phyloP scores from a whole-genome alignment of 2,797 vertebrate genomes.

The Tangara arthus region DNA sequence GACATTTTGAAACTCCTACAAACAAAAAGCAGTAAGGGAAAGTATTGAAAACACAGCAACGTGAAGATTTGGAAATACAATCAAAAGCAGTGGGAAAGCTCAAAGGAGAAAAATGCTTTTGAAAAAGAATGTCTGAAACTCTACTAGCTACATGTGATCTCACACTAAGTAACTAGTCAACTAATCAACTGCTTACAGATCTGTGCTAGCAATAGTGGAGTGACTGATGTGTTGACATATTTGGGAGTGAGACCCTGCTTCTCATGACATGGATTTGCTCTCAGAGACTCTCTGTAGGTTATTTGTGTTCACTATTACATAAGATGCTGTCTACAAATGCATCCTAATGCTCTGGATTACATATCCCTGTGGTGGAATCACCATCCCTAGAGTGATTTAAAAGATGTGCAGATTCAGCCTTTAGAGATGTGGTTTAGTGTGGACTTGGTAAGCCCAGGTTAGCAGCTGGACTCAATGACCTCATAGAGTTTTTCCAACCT shows the following conservation, averaged over 20 bases:
- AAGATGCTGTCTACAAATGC: background rate
- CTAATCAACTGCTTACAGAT: background rate
- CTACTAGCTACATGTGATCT: background rate
- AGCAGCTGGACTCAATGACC: background rate
- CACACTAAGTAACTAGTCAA: background rate
- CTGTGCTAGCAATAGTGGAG: background rate
- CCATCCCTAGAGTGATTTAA: background rate
- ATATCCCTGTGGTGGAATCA: background rate
- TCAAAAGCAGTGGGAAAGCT: background rate
- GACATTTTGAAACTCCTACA: slow-evolving; percentile 61
- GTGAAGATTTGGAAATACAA: background rate
- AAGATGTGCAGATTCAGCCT: background rate
- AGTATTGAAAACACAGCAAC: background rate
- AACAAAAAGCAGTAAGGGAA: background rate
- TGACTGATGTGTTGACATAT: background rate
- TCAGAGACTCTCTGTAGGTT: background rate
- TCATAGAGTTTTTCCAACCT: background rate
- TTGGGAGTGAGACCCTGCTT: background rate
- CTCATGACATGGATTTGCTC: background rate
- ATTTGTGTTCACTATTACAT: background rate
- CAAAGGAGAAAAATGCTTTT: background rate
- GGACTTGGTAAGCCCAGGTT: background rate
- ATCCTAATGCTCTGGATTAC: background rate
- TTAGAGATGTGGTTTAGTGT: background rate
- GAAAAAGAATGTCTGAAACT: background rate